Evolutionary conservation across 2,113 vertebrate genomes (phyloP), one percentile per base, ranked within the genome.

Genomic region (Glaucomys volans): DNA sequence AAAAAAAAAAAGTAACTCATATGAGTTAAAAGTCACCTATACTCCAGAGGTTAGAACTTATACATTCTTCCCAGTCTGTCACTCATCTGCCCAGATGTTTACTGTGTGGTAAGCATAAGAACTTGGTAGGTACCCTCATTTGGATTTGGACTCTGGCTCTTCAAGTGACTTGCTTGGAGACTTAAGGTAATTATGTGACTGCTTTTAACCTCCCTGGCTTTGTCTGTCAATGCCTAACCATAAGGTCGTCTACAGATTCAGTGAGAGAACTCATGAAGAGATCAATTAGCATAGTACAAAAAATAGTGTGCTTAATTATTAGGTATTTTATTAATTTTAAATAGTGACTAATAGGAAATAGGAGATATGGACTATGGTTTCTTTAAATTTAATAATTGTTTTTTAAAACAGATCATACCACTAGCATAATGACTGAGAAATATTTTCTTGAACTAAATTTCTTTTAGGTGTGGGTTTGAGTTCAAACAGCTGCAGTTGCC

Each of bases 251-350:
- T 80, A 83, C 75, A 74, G 40, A 85, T 52, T 91, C 20, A 35
- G 24, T 44, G 37, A 82, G 30, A 93, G 75, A 72, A 94, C 37
- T n/a, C 17, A 50, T 54, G 54, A 93, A 91, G 0, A 44, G 42
- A 26, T 87, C 93, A 42, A 83, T 92, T 80, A 84, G 35, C 13
- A 28, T 0, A 59, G 5, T 28, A 64, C 54, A 35, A 83, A 86
- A 80, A 32, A 69, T 76, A 54, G 26, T 90, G 20, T 59, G 17
- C 24, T 91, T 3, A 85, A 8, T 87, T 89, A 86, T 71, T 85
- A 79, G 72, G 4, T 74, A 40, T 42, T 89, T 95, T 42, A 74
- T 86, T 67, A 72, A 67, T 52, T 92, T 32, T 44, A 57, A 95
- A 77, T 9, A 66, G n/a, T 74, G 47, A 17, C 16, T 74, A 64